Conservation (phyloP, 2,797 vertebrate species). For the Mormyrops attenuatus region DNA sequence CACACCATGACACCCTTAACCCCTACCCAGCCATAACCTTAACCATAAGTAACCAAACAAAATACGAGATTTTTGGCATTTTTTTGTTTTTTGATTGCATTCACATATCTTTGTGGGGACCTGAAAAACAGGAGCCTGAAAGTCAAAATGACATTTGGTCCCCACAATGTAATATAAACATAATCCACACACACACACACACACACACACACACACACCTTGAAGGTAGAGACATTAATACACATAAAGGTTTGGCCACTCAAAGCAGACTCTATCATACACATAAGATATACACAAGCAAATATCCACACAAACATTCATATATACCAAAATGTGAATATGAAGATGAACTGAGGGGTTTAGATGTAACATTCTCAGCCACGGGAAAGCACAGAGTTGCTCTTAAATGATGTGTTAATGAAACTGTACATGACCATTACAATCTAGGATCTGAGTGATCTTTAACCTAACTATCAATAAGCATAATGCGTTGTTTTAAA, state of each 20-base stretch:
- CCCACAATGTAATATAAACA: neutral
- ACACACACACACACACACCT: neutral
- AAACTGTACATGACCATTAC: neutral
- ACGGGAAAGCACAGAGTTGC: neutral
- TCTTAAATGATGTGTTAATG: neutral
- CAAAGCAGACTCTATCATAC: neutral
- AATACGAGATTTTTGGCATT: neutral
- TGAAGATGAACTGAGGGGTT: neutral
- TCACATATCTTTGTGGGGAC: neutral
- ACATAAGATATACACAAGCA: neutral
- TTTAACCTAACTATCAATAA: neutral
- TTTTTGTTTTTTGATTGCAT: neutral
- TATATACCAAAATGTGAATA: neutral
- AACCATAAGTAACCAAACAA: neutral
- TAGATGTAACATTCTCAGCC: neutral
- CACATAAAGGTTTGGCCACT: neutral
- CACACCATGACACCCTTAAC: too few relatives aligned
- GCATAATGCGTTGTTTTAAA: neutral
- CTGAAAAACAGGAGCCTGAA: neutral
- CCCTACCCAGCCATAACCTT: neutral
- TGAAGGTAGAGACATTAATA: neutral
- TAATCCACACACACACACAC: neutral
- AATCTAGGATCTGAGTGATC: neutral
- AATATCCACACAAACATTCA: neutral
- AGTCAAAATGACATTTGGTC: neutral